Percentiles rank a stretch among this genome's conserved stretches.
Conservation (phyloP, 1,140 invertebrate genomes). For the Zaprionus vittiger region DNA sequence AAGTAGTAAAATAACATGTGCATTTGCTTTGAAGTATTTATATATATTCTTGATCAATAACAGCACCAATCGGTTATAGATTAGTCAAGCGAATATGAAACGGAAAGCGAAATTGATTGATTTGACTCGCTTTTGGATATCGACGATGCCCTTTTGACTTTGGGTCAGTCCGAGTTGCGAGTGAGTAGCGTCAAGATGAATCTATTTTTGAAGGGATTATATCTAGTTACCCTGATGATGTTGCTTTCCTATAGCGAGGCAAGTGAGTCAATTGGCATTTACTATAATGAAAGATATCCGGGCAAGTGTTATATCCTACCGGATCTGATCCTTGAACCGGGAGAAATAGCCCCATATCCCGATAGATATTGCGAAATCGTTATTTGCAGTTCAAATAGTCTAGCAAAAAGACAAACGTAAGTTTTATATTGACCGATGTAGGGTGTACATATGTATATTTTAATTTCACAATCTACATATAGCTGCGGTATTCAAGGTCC, state of each 20-base stretch:
- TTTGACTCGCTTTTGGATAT: background rate
- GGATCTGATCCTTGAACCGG: conserved; percentile 10
- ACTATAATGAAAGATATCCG: background rate
- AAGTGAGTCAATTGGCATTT: background rate
- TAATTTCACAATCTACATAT: background rate
- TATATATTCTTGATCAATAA: background rate
- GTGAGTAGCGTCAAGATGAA: conserved; percentile 2
- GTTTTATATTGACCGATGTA: background rate
- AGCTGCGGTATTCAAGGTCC: conserved; percentile 13
- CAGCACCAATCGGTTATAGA: background rate
- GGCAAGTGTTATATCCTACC: conserved; percentile 24
- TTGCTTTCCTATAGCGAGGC: background rate
- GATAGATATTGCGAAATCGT: conserved; percentile 6
- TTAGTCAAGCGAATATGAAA: background rate
- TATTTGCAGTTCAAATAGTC: conserved; percentile 1
- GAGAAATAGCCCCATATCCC: background rate
- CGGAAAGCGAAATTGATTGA: background rate
- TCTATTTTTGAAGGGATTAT: background rate
- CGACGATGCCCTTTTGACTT: background rate
- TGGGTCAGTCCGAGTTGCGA: conserved; percentile 26
- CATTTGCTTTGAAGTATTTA: background rate
- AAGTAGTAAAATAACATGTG: background rate
- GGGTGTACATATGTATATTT: background rate
- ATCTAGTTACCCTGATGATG: background rate
- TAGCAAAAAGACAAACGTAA: conserved; percentile 12